phyloP scores from a whole-genome alignment of 2,888 invertebrate species.

The Nymphalis urticae region DNA sequence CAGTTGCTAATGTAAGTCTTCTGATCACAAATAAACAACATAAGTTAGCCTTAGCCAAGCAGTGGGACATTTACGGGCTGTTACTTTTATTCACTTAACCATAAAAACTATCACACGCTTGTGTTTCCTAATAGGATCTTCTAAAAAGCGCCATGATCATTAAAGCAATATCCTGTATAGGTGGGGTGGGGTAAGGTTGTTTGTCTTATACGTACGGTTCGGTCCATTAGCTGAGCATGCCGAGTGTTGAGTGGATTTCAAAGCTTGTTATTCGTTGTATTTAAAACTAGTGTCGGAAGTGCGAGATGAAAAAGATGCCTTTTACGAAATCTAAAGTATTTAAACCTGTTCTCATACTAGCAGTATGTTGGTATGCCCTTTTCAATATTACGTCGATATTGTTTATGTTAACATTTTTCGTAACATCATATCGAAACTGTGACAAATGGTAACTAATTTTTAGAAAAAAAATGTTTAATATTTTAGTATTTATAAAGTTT shows the following conservation, averaged over 20 bases:
- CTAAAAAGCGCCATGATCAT: conserved; percentile 19
- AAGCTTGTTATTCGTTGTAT: conserved; percentile 31
- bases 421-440: not conserved
- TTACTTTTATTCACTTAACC: too few relatives aligned
- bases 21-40: too few relatives aligned
- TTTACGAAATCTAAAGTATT: conserved; percentile 3
- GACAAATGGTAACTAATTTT: not conserved
- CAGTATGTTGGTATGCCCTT: too few relatives aligned
- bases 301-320: conserved; percentile 13
- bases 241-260: conserved; percentile 33
- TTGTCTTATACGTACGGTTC: conserved; percentile 32
- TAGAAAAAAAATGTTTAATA: not conserved
- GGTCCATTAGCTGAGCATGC: conserved; percentile 36
- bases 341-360: too few relatives aligned
- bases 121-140: not conserved
- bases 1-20: too few relatives aligned
- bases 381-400: too few relatives aligned
- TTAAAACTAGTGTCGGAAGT: conserved; percentile 27
- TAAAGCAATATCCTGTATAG: conserved; percentile 23
- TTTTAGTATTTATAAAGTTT: not conserved
- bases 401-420: too few relatives aligned
- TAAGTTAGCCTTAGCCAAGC: too few relatives aligned
- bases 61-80: too few relatives aligned
- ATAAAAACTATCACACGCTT: not conserved
- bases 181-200: conserved; percentile 23